Evolutionary conservation across 2,888 invertebrate species (phyloP), one percentile per base, ranked within the genome.

Genomic region (Nymphalis urticae): DNA sequence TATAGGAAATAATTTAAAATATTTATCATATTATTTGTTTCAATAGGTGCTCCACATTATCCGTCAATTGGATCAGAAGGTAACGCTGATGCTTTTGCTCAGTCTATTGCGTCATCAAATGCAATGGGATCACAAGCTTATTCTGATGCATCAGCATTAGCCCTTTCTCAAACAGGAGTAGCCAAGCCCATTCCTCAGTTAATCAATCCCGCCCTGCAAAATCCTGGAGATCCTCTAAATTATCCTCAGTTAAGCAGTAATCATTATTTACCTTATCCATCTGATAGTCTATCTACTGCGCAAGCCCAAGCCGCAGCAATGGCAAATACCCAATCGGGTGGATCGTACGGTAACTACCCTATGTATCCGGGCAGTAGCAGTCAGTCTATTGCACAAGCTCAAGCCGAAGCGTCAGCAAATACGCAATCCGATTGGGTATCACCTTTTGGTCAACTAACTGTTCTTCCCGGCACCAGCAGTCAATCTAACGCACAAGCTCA

Each of bases 231-330:
- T 3, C 4, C 27, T 27, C 27, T 27, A 2, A 27, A 42, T 42
- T 2, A 13, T 13, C 42, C 9, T 42, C 2, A 42, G 13, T 1
- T 13, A 2, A 42, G 13, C 13, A 42, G 13, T 3, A 13, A 42
- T 36, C 3, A n/a, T 21, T 65, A 58, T 36, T 21, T 27, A 24
- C 50, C 36, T 0, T 32, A 32, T 19, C 50, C 42, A 17, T 61
- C 61, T 56, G 56, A 48, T 47, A n/a, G 32, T 48, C 27, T 48
- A 21, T 36, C 62, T 13, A 36, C 19, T 16, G 59, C 66, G 5
- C n/a, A 48, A 24, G 69, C 69, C n/a, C 56, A 64, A 13, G 70
- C 67, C 0, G 60, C 68, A 48, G 71, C 70, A 1, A 51, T 24
- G n/a, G 68, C 54, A 47, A 54, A 62, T 7, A 53, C 59, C 13